Evolutionary conservation across 2,888 invertebrate genomes (phyloP).

Genomic region (Agrochola lychnidis): DNA sequence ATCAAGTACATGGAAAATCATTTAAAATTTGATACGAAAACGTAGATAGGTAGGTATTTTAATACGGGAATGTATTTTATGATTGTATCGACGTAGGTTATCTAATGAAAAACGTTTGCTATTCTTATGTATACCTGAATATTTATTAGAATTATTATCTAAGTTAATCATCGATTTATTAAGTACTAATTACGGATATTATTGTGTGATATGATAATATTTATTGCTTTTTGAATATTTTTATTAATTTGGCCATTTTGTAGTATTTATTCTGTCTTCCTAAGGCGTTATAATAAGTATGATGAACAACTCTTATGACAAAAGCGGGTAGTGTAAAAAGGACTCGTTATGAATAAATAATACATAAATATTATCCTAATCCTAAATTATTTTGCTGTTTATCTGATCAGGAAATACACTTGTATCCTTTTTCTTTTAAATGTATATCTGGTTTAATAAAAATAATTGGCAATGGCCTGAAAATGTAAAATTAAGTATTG

Average conservation of each 20-base stretch:
- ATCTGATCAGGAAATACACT: constrained; percentile 15
- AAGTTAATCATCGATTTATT: constrained; percentile 67
- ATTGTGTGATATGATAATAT: constrained; percentile 79
- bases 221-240: constrained; percentile 72
- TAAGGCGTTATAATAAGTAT: constrained; percentile 53
- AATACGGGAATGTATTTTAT: constrained; percentile 87
- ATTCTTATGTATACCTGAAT: constrained; percentile 73
- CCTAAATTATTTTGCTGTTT: constrained; percentile 25
- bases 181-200: constrained; percentile 67
- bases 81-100: constrained; percentile 77
- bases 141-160: constrained; percentile 68
- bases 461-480: constrained; percentile 54
- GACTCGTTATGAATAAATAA: constrained; percentile 26
- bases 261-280: constrained; percentile 69
- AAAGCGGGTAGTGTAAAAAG: constrained; percentile 42
- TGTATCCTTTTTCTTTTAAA: constrained; percentile 9
- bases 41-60: constrained; percentile 90
- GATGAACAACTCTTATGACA: constrained; percentile 40
- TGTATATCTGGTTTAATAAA: constrained; percentile 8
- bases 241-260: constrained; percentile 62
- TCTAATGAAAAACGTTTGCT: constrained; percentile 77
- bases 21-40: constrained; percentile 88
- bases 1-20: constrained; percentile 75
- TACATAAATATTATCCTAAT: constrained; percentile 8
- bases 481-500: constrained; percentile 73